A percentile compares a stretch with the other conserved stretches of the same genome.
These are phyloP conservation scores for Chaetops frenatus DNA, from an alignment of 2,113 vertebrate species.

Conservation along the genomic window DNA sequence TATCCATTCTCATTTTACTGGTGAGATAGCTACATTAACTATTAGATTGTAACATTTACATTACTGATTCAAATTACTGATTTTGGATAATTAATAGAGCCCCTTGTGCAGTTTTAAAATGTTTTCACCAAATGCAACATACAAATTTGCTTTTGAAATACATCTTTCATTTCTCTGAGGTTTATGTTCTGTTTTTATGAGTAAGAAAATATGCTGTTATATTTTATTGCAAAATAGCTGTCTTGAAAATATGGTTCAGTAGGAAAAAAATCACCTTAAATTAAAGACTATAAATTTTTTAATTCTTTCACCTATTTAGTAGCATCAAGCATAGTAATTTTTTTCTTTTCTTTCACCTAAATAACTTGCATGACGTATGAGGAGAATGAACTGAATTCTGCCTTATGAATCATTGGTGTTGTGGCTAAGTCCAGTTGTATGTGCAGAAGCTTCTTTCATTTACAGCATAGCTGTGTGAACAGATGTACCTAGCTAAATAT, in stretches of 20 bases:
- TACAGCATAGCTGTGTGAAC: not conserved
- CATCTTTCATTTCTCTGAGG: not conserved
- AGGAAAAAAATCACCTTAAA: not conserved
- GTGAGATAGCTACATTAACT: not conserved
- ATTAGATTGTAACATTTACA: not conserved
- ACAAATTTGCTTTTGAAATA: not conserved
- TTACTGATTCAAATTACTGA: not conserved
- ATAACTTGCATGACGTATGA: not conserved
- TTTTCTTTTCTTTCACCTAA: not conserved
- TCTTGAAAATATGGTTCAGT: not conserved
- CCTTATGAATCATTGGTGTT: not conserved
- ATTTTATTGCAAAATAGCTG: not conserved
- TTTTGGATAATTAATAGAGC: not conserved
- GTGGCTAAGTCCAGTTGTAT: not conserved
- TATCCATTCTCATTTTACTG: not conserved
- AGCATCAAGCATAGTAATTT: not conserved
- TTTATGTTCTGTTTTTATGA: not conserved
- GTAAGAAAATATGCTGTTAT: not conserved
- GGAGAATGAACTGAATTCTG: not conserved
- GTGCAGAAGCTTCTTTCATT: not conserved
- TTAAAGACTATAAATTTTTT: not conserved
- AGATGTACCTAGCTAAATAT: not conserved
- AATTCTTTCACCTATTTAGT: not conserved
- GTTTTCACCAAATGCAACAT: not conserved
- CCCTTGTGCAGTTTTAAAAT: not conserved